Evolutionary conservation across 2,888 invertebrate genomes (phyloP).

Genomic region (Epinotia demarniana): DNA sequence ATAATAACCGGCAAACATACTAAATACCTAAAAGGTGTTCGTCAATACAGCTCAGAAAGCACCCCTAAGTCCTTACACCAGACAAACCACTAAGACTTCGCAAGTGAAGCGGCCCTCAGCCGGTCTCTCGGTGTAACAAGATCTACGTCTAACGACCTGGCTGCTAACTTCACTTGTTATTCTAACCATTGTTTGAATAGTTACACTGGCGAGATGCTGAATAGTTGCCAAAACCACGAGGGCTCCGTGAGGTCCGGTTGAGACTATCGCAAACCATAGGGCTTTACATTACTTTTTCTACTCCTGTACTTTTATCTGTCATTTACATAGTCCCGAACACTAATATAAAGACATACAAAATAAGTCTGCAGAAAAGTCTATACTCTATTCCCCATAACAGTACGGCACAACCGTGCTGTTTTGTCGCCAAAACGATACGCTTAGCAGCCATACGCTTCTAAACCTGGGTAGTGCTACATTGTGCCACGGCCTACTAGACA

Average conservation of each 20-base stretch:
- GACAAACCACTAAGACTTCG: slow-evolving; percentile 7
- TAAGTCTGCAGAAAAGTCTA: too few relatives aligned
- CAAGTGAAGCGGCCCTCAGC: slow-evolving; percentile 18
- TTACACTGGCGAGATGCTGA: slow-evolving; percentile 8
- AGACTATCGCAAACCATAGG: background rate
- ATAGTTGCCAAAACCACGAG: slow-evolving; percentile 12
- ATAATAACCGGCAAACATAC: too few relatives aligned
- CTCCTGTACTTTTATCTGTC: too few relatives aligned
- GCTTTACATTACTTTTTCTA: too few relatives aligned
- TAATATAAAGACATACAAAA: too few relatives aligned
- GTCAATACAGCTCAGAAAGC: background rate
- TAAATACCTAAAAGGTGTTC: background rate
- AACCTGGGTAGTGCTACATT: too few relatives aligned
- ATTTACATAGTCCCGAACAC: too few relatives aligned
- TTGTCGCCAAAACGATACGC: too few relatives aligned
- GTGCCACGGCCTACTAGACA: too few relatives aligned
- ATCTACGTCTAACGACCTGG: slow-evolving; percentile 29
- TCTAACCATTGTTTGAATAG: slow-evolving; percentile 34
- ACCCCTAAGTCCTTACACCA: background rate
- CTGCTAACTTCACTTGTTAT: slow-evolving; percentile 29
- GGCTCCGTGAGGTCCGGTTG: background rate
- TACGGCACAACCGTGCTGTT: too few relatives aligned
- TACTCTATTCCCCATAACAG: too few relatives aligned
- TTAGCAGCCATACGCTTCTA: too few relatives aligned
- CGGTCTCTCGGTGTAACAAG: slow-evolving; percentile 12